phyloP scores from a whole-genome alignment of 1,140 invertebrate species.

The Nylanderia fulva region DNA sequence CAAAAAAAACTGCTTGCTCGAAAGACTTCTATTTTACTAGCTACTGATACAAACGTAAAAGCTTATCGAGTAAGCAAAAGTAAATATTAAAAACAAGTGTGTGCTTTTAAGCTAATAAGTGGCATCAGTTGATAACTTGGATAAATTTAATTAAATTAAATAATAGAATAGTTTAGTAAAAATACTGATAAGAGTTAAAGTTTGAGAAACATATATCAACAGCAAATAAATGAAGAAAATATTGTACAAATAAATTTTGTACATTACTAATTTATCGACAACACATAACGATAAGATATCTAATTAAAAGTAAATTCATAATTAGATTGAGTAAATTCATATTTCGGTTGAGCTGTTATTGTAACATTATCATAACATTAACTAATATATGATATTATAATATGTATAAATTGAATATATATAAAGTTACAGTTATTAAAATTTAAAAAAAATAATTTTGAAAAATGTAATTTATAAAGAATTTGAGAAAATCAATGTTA shows the following conservation, averaged over 20 bases:
- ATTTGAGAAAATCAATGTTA: slow-evolving; percentile 18
- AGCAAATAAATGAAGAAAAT: not conserved
- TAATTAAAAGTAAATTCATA: not conserved
- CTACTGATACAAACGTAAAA: not conserved
- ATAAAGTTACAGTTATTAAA: not conserved
- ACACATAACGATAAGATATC: not conserved
- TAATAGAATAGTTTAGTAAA: not conserved
- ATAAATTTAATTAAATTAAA: not conserved
- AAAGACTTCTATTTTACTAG: not conserved
- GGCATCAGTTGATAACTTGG: not conserved
- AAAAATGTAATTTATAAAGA: not conserved
- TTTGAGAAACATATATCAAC: not conserved
- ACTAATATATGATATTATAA: not conserved
- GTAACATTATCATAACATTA: not conserved
- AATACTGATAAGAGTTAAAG: not conserved
- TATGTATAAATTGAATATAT: not conserved
- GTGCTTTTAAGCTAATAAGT: not conserved
- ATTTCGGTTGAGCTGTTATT: not conserved
- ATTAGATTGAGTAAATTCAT: too few species aligned
- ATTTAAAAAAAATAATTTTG: not conserved
- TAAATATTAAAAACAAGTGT: not conserved
- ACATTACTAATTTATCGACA: slow-evolving; percentile 18
- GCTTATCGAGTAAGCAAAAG: slow-evolving; percentile 19
- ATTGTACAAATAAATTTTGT: not conserved
- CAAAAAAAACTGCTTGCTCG: not conserved